phyloP scores from a whole-genome alignment of 2,797 vertebrate genomes.

The Neoniphon sammara region DNA sequence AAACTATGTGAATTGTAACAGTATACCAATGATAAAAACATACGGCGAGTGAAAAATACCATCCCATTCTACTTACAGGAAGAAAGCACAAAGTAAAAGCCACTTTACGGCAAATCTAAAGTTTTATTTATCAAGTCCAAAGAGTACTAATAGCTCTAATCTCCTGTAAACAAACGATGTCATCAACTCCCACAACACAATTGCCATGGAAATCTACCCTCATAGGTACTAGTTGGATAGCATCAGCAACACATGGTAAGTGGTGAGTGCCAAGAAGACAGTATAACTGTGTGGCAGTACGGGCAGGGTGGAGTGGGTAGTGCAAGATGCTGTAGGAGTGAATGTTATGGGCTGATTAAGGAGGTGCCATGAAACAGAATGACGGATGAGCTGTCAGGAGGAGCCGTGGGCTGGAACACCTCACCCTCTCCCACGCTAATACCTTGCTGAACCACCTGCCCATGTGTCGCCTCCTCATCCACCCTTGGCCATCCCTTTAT shows the following conservation, averaged over 20 bases:
- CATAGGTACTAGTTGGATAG: background rate
- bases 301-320: conserved; percentile 25
- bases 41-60: background rate
- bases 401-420: conserved; percentile 49
- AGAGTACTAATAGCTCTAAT: conserved; percentile 5
- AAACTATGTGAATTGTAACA: conserved; percentile 29
- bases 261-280: conserved; percentile 14
- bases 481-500: conserved; percentile 39
- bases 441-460: conserved; percentile 48
- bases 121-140: conserved; percentile 2
- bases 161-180: background rate
- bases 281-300: conserved; percentile 12
- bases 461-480: conserved; percentile 8
- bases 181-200: background rate
- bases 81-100: background rate
- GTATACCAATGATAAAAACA: conserved; percentile 8
- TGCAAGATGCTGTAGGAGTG: conserved; percentile 26
- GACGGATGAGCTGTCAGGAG: conserved; percentile 73
- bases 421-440: conserved; percentile 56
- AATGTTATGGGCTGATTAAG: conserved; percentile 65
- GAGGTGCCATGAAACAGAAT: conserved; percentile 60
- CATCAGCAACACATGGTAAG: background rate
- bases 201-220: background rate
- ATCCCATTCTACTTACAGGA: too few relatives aligned
- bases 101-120: background rate